Evolutionary conservation across 2,113 vertebrate species (phyloP).

Genomic region (Nothobranchius kuhntae): DNA sequence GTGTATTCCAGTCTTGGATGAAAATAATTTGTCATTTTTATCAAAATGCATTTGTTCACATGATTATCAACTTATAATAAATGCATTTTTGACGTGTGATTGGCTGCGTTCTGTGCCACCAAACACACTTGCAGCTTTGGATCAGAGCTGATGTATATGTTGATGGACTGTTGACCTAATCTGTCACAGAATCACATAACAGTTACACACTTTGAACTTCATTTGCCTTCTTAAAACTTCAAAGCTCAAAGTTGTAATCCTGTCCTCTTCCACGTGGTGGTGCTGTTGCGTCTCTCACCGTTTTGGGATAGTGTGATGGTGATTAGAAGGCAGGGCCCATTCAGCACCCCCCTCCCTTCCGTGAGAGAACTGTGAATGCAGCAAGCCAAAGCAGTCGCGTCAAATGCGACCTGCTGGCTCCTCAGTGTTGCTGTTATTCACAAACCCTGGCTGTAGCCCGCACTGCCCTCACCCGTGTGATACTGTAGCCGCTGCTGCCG

Average conservation of each 20-base stretch:
- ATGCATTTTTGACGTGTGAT: too few species aligned
- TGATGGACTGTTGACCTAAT: too few species aligned
- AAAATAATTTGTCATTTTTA: too few species aligned
- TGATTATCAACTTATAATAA: too few species aligned
- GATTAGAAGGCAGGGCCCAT: slow-evolving; percentile 68
- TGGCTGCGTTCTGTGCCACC: too few species aligned
- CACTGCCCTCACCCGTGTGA: slow-evolving; percentile 69
- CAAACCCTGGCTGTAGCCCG: slow-evolving; percentile 80
- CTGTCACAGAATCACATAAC: too few species aligned
- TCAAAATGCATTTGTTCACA: too few species aligned
- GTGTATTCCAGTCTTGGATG: too few species aligned
- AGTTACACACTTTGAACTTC: too few species aligned
- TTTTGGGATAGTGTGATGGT: slow-evolving; percentile 82
- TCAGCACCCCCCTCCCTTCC: slow-evolving; percentile 47
- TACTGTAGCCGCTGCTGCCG: slow-evolving; percentile 51
- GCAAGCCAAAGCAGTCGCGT: slow-evolving; percentile 76
- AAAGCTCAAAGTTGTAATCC: slow-evolving; percentile 83
- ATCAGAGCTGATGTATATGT: too few species aligned
- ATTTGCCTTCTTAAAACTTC: neutral
- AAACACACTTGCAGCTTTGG: too few species aligned
- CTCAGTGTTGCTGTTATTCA: slow-evolving; percentile 81
- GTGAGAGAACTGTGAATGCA: slow-evolving; percentile 84
- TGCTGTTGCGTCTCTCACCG: slow-evolving; percentile 87
- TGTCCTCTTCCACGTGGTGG: slow-evolving; percentile 86
- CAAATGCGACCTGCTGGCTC: slow-evolving; percentile 82